Evolutionary conservation across 2,113 vertebrate species (phyloP), one percentile per base, ranked within the genome.

Genomic region (Poecile atricapillus): DNA sequence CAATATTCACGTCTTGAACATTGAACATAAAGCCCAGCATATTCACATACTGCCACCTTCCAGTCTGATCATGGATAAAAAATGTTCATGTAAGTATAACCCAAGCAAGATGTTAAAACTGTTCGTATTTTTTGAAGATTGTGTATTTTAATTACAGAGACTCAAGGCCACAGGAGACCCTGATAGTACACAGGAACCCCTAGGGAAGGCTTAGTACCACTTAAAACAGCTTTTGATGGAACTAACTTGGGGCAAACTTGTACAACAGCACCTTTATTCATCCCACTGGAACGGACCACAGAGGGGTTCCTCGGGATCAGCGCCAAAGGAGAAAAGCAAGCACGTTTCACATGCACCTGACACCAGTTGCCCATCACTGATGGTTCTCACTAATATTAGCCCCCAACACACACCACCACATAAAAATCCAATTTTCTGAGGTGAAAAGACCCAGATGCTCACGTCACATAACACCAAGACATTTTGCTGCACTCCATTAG

Each of bases 111-210:
- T 19, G 27, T 70, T 39, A 75, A 69, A 22, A 60, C 20, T 7
- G 11, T 13, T 58, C 74, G 11, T 35, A 55, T 62, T 89, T 60
- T 27, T 75, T 49, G 39, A 23, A 43, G 46, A 31, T 5, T 24
- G 23, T 23, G 6, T 39, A 35, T 37, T 74, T 64, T 43, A 52
- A n/a, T 37, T 25, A 30, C 9, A 13, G 3, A 25, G 25, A 52
- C 49, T 22, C 13, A 50, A 49, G 37, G 24, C 9, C 41, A 41
- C 31, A 43, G 13, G 21, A 68, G 60, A 74, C 7, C 9, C 46
- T 1, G 11, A 74, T 1, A 24, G 35, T 37, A 70, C 20, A 12
- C 0, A 0, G 33, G 25, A 0, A 0, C 30, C 41, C 6, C 4
- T 1, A 15, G 11, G 27, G 44, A 79, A 78, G 12, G 41, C 14